Conservation (phyloP, 30 jellyfish, hydroid and myxozoan genomes). For the Aurelia aurita region DNA sequence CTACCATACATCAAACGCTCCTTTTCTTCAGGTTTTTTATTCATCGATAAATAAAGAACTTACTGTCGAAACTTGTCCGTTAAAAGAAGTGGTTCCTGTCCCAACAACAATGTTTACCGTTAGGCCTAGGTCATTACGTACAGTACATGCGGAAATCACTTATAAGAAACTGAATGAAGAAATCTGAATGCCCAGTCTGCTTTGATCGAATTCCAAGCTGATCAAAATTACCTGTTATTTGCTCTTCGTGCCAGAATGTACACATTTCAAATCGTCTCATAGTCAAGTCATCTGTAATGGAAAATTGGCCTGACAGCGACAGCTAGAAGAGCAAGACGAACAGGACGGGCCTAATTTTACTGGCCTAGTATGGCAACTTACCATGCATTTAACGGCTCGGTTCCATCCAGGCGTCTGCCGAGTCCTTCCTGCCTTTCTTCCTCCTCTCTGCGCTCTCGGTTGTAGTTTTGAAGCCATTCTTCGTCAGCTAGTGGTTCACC, state of each 20-base stretch:
- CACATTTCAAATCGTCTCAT: background rate
- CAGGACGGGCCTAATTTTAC: background rate
- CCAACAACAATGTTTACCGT: no score
- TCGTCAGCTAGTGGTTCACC: constrained; percentile 37
- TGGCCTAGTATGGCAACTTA: background rate
- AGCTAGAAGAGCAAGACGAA: constrained; percentile 9
- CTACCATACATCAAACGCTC: no score
- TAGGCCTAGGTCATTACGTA: no score
- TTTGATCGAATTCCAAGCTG: background rate
- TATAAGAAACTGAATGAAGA: no score
- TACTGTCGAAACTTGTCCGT: no score
- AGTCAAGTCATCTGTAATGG: background rate
- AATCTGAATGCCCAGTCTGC: background rate
- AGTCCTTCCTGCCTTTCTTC: constrained; percentile 1
- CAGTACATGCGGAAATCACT: no score
- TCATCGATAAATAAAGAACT: no score
- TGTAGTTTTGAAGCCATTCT: constrained; percentile 31
- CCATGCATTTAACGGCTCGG: constrained; percentile 22
- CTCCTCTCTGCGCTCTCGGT: constrained; percentile 12
- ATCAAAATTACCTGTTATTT: background rate
- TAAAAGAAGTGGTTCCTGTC: no score
- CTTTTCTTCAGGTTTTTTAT: no score
- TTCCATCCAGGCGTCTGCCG: constrained; percentile 14
- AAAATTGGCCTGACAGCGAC: background rate
- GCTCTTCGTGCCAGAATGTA: constrained; percentile 2